Evolutionary conservation across 2,888 invertebrate species (phyloP).

Genomic region (Pachycephus smyrnensis): DNA sequence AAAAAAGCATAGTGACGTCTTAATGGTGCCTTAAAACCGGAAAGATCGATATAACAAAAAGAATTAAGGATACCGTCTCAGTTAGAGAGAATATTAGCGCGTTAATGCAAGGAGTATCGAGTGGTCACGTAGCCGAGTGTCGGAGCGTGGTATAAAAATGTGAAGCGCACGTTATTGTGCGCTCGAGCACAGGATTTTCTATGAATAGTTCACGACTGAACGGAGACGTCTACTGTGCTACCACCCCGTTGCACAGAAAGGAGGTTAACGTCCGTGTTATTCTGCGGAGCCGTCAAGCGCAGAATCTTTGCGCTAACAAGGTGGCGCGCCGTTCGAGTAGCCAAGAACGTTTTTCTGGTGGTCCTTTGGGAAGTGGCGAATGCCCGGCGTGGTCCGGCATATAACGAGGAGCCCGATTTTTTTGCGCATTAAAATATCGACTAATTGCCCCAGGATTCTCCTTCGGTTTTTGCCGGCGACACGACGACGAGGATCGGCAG

Average conservation of each 20-base stretch:
- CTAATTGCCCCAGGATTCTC: constrained; percentile 66
- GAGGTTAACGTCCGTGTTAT: constrained; percentile 64
- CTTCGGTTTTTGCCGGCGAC: constrained; percentile 50
- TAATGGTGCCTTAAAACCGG: neutral
- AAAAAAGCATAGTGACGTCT: neutral
- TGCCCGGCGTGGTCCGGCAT: constrained; percentile 31
- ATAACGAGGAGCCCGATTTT: constrained; percentile 60
- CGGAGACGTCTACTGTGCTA: neutral
- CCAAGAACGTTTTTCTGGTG: constrained; percentile 53
- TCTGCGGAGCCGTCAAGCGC: constrained; percentile 56
- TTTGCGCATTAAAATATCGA: constrained; percentile 67
- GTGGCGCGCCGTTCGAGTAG: constrained; percentile 60
- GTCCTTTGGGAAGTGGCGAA: constrained; percentile 46
- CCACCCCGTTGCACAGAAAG: constrained; percentile 1
- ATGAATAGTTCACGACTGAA: neutral
- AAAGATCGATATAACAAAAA: neutral
- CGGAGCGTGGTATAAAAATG: neutral
- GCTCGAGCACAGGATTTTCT: neutral
- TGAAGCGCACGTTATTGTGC: neutral
- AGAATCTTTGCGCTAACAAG: constrained; percentile 65
- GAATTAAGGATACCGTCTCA: neutral
- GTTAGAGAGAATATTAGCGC: neutral
- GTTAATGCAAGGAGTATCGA: neutral
- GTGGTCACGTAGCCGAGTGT: neutral
- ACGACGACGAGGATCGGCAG: constrained; percentile 15